Evolutionary conservation across 2,113 vertebrate genomes (phyloP).

Genomic region (Ceratotherium simum): DNA sequence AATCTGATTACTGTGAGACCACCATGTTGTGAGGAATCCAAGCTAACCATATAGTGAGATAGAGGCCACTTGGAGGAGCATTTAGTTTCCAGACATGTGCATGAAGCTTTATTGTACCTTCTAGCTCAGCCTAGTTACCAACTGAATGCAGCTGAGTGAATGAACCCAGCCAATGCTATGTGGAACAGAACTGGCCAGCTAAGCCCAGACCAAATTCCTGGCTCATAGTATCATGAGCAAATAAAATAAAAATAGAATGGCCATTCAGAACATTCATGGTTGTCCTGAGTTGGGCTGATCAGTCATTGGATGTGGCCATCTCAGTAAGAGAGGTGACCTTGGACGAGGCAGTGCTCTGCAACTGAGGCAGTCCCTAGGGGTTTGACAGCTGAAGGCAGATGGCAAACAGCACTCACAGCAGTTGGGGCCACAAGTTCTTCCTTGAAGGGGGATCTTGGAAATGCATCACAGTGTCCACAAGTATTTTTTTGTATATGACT

Average conservation of each 20-base stretch:
- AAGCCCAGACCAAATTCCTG: neutral
- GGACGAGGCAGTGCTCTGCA: neutral
- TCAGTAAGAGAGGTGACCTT: neutral
- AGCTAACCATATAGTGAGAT: neutral
- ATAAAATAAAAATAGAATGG: neutral
- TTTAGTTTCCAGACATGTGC: neutral
- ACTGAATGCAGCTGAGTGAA: neutral
- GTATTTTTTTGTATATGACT: neutral
- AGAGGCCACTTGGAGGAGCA: neutral
- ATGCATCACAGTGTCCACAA: neutral
- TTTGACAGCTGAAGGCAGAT: neutral
- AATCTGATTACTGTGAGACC: neutral
- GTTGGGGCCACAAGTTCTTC: neutral
- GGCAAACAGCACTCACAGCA: neutral
- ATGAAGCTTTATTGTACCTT: neutral
- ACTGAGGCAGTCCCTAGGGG: neutral
- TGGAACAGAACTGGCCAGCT: neutral
- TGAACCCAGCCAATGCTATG: neutral
- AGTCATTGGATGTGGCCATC: neutral
- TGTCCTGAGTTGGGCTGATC: neutral
- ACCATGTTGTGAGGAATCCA: neutral
- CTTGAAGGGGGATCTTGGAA: neutral
- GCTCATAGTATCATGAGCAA: neutral
- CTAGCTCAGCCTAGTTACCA: neutral
- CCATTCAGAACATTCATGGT: neutral